Evolutionary conservation across 64 coral and sea anemone species (phyloP).

Genomic region (Hydrozoanthus tunicans): DNA sequence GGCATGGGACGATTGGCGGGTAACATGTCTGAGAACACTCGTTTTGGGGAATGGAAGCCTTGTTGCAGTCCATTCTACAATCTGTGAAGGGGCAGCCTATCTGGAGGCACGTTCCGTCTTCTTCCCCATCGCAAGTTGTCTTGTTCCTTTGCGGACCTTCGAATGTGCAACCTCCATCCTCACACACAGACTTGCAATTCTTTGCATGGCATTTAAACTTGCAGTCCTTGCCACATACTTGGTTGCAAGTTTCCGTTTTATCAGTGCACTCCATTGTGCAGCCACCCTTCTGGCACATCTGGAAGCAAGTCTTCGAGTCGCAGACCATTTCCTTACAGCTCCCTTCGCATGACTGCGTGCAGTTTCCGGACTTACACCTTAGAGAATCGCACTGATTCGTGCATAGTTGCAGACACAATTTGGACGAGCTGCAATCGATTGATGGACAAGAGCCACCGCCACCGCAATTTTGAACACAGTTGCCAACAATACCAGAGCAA

Average conservation of each 20-base stretch:
- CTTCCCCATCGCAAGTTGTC: not conserved
- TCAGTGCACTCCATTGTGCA: constrained; percentile 33
- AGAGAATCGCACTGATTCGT: not conserved
- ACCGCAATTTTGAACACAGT: not conserved
- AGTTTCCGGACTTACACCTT: not conserved
- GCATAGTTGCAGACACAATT: not conserved
- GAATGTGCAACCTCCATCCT: constrained; percentile 7
- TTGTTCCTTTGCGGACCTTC: constrained; percentile 17
- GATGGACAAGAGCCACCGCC: not conserved
- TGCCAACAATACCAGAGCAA: not conserved
- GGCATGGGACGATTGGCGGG: not conserved
- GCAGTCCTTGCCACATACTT: constrained; percentile 22
- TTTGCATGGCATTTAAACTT: constrained; percentile 42
- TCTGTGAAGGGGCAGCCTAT: constrained; percentile 3
- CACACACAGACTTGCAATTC: not conserved
- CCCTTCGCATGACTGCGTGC: not conserved
- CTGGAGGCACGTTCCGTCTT: constrained; percentile 19
- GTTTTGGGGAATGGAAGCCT: not conserved
- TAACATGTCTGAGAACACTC: constrained; percentile 9
- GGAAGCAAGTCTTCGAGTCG: not conserved
- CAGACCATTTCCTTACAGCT: constrained; percentile 13
- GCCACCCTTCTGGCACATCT: constrained; percentile 25
- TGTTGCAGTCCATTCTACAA: constrained; percentile 32
- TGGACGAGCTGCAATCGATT: not conserved
- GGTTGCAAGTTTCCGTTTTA: constrained; percentile 15